phyloP scores from a whole-genome alignment of 1,140 invertebrate genomes.

The Drosophila ironensis region DNA sequence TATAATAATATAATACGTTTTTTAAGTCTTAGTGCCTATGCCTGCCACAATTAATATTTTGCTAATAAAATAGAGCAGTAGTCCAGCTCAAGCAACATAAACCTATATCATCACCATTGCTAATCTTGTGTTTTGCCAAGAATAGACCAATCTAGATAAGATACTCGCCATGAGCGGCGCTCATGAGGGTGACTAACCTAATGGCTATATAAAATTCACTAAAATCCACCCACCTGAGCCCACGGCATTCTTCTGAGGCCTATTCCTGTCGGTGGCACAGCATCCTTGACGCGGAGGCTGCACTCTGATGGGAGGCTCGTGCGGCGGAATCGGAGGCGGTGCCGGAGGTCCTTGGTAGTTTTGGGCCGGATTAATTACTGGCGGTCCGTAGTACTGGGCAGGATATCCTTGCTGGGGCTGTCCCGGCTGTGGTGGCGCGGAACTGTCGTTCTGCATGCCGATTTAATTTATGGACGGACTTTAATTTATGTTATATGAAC shows the following conservation, averaged over 20 bases:
- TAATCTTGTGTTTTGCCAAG: background rate
- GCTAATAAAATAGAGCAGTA: too few species aligned
- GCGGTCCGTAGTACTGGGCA: too few species aligned
- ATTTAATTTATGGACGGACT: background rate
- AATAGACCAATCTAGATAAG: slow-evolving; percentile 16
- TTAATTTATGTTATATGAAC: background rate
- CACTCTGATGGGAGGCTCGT: slow-evolving; percentile 1
- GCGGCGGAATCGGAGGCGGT: background rate
- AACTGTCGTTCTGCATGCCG: slow-evolving; percentile 22
- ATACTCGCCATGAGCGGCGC: slow-evolving; percentile 17
- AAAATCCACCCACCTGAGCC: slow-evolving; percentile 29
- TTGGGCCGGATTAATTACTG: slow-evolving; percentile 14
- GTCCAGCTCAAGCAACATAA: too few species aligned
- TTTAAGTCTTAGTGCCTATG: too few species aligned
- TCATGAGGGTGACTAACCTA: slow-evolving; percentile 5
- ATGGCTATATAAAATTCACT: too few species aligned
- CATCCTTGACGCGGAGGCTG: slow-evolving; percentile 28
- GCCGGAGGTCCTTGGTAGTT: slow-evolving; percentile 16
- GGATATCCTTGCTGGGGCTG: background rate
- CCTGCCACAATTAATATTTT: too few species aligned
- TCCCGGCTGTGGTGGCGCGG: slow-evolving; percentile 1
- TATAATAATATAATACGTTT: too few species aligned
- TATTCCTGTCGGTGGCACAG: slow-evolving; percentile 33
- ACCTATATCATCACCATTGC: slow-evolving; percentile 3
- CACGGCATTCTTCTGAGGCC: slow-evolving; percentile 45